These are phyloP conservation scores for Sclerurus mexicanus DNA, from an alignment of 2,113 vertebrate species.

Conservation along the genomic window DNA sequence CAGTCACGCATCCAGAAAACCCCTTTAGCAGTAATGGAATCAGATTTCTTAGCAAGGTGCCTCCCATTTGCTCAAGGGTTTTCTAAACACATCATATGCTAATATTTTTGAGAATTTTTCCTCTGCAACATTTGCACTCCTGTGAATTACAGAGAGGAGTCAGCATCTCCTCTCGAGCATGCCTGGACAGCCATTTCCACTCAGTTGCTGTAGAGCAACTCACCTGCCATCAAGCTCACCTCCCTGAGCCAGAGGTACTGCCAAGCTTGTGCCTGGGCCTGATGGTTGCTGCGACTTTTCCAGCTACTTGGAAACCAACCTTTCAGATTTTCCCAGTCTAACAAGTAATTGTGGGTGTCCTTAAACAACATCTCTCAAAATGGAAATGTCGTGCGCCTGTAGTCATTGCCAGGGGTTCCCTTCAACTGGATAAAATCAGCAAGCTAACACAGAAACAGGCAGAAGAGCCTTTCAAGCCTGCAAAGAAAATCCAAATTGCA, in stretches of 20 bases:
- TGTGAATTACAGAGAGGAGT: background rate
- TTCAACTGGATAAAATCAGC: background rate
- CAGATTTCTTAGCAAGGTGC: background rate
- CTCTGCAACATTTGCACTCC: background rate
- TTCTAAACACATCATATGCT: background rate
- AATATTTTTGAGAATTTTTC: background rate
- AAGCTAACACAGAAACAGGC: background rate
- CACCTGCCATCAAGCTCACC: background rate
- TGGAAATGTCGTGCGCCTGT: background rate
- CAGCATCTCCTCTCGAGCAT: rapidly evolving
- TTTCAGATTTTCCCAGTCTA: background rate
- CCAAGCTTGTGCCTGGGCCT: background rate
- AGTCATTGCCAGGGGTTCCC: background rate
- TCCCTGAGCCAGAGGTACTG: rapidly evolving
- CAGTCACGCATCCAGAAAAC: background rate
- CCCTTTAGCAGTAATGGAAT: background rate
- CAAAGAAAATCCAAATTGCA: background rate
- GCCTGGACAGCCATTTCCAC: background rate
- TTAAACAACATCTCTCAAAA: background rate
- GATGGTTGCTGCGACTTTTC: background rate
- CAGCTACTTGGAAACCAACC: background rate
- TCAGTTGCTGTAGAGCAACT: background rate
- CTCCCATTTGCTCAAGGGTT: background rate
- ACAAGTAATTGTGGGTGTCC: background rate
- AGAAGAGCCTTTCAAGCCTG: background rate